Conservation (phyloP, 1,140 invertebrate species). For the Pseudachorutes palmiensis region DNA sequence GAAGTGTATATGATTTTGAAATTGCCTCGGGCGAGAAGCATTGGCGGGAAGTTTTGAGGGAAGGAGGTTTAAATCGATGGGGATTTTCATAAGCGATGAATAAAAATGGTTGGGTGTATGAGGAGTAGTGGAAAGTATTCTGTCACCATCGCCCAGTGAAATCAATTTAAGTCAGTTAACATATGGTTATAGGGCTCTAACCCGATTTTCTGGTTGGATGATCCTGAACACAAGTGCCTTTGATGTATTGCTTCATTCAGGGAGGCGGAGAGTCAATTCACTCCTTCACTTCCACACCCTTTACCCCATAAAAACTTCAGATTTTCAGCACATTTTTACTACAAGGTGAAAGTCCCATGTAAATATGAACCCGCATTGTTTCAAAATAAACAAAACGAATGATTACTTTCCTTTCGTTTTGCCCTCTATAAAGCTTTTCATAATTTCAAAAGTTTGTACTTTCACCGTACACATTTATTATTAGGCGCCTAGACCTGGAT, state of each 20-base stretch:
- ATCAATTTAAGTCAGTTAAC: slow-evolving; percentile 2
- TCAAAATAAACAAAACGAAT: neutral
- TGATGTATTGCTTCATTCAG: slow-evolving; percentile 12
- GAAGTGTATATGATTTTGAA: too few relatives aligned
- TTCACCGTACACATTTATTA: neutral
- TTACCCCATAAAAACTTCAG: neutral
- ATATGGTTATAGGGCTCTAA: slow-evolving; percentile 11
- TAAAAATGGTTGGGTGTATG: too few relatives aligned
- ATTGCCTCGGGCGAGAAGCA: too few relatives aligned
- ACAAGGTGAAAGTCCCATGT: too few relatives aligned
- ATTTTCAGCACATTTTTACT: too few relatives aligned
- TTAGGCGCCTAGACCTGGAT: neutral
- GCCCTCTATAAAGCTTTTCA: neutral
- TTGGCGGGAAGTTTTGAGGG: too few relatives aligned
- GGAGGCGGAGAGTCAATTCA: slow-evolving; percentile 2
- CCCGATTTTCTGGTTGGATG: slow-evolving; percentile 5
- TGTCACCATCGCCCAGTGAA: neutral
- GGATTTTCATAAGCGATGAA: too few relatives aligned
- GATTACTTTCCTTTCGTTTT: neutral
- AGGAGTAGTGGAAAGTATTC: too few relatives aligned
- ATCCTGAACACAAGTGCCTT: slow-evolving; percentile 4
- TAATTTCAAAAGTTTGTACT: neutral
- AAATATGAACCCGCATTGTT: neutral
- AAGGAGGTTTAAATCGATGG: too few relatives aligned
- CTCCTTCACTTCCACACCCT: slow-evolving; percentile 7